Evolutionary conservation across 1,140 invertebrate species (phyloP).

Genomic region (Arctopsyche grandis): DNA sequence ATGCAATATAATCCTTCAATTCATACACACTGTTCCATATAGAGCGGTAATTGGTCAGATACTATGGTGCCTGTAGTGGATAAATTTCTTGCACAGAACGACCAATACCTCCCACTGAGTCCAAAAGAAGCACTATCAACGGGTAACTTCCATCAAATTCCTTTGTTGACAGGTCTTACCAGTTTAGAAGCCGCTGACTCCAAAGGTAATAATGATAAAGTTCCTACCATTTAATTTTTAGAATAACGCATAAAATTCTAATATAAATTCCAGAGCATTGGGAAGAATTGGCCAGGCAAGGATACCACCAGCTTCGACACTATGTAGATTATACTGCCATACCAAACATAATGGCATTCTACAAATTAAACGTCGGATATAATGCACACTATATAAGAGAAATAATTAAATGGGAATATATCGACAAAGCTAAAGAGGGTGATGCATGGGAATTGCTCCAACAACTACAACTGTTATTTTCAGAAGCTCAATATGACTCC

Average conservation of each 20-base stretch:
- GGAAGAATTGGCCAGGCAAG: conserved; percentile 65
- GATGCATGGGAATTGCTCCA: conserved; percentile 58
- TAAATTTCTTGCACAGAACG: conserved; percentile 66
- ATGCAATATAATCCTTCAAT: not conserved
- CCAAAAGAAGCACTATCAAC: conserved; percentile 62
- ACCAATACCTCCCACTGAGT: conserved; percentile 68
- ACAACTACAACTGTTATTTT: conserved; percentile 60
- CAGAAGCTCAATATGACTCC: conserved; percentile 62
- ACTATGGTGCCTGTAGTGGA: conserved; percentile 70
- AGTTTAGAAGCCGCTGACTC: conserved; percentile 70
- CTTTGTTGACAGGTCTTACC: conserved; percentile 70
- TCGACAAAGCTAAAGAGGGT: conserved; percentile 52
- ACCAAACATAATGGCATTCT: conserved; percentile 61
- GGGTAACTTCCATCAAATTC: conserved; percentile 63
- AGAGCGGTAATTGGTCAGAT: conserved; percentile 68
- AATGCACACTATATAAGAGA: conserved; percentile 56
- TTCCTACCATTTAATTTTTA: not conserved
- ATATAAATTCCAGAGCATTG: conserved; percentile 59
- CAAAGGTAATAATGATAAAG: conserved; percentile 58
- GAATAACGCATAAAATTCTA: not conserved
- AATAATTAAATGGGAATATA: conserved; percentile 64
- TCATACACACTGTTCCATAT: conserved; percentile 11
- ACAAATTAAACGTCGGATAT: conserved; percentile 56
- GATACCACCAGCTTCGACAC: conserved; percentile 61
- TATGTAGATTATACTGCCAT: conserved; percentile 66